A percentile compares a stretch with the other conserved stretches of the same genome.
Conservation (phyloP, 2,797 vertebrate genomes). For the Emys orbicularis region DNA sequence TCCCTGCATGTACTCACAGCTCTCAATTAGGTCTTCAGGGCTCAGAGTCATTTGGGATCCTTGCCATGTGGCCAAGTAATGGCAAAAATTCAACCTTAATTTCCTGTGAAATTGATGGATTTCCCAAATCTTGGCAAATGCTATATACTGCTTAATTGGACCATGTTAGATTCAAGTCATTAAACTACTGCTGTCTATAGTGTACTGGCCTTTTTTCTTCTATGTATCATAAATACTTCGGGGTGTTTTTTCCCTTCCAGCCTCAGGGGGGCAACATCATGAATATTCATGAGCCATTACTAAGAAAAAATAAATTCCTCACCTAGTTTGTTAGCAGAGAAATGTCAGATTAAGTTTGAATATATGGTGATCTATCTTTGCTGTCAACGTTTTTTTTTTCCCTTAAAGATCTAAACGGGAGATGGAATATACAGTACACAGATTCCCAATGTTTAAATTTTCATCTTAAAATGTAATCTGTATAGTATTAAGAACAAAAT, state of each 20-base stretch:
- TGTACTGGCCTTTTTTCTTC: conserved; percentile 41
- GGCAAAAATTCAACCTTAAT: conserved; percentile 87
- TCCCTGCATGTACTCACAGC: conserved; percentile 74
- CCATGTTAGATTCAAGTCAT: conserved; percentile 84
- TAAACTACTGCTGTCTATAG: conserved; percentile 84
- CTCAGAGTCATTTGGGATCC: conserved; percentile 77
- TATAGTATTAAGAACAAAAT: not conserved
- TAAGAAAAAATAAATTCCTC: not conserved
- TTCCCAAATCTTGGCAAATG: conserved; percentile 74
- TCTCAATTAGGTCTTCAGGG: conserved; percentile 77
- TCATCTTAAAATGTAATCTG: not conserved
- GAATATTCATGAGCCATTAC: conserved; percentile 80
- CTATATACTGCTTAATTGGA: conserved; percentile 83
- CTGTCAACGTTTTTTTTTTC: not conserved
- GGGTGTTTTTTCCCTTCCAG: conserved; percentile 44
- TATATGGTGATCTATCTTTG: not conserved
- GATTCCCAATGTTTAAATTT: not conserved
- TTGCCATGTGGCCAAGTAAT: conserved; percentile 81
- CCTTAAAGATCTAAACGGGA: not conserved
- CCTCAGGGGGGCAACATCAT: conserved; percentile 71
- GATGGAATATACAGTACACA: not conserved
- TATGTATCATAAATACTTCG: conserved; percentile 76
- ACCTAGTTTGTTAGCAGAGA: conserved; percentile 3
- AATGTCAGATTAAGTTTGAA: not conserved
- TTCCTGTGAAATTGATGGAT: conserved; percentile 85